These are phyloP conservation scores for Sebastes cheni DNA, from an alignment of 2,797 vertebrate genomes.

Conservation along the genomic window DNA sequence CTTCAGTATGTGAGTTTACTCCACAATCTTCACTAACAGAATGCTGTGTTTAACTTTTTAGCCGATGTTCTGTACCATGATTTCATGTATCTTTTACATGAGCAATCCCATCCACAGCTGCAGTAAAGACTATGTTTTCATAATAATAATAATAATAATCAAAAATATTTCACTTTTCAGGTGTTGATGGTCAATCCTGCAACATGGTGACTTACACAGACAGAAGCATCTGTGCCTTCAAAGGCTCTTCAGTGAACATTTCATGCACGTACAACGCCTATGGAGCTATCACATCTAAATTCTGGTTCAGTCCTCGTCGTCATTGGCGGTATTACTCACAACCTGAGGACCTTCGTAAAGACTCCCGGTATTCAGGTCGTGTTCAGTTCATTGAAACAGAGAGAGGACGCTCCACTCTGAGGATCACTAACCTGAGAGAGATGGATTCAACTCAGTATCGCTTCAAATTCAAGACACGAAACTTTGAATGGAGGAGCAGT, in stretches of 20 bases:
- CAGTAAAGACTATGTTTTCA: too few species aligned
- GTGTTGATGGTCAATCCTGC: accelerated
- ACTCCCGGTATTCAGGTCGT: background rate
- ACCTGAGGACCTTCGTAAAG: background rate
- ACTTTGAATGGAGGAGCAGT: accelerated
- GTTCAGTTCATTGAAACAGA: background rate
- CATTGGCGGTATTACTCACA: accelerated
- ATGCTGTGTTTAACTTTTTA: too few species aligned
- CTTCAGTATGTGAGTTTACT: slow-evolving; percentile 19
- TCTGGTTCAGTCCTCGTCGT: background rate
- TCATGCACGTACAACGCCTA: accelerated
- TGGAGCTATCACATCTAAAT: accelerated
- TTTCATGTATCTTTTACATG: too few species aligned
- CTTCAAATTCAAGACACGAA: background rate
- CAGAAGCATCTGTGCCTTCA: background rate
- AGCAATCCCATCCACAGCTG: too few species aligned
- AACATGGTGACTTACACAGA: background rate
- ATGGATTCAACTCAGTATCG: slow-evolving; percentile 53
- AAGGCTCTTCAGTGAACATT: background rate
- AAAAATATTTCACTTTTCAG: background rate
- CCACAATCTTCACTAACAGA: too few species aligned
- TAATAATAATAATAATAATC: too few species aligned
- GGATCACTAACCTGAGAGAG: slow-evolving; percentile 40
- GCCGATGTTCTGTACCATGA: too few species aligned
- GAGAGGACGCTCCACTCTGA: slow-evolving; percentile 27